Evolutionary conservation across 1,140 invertebrate genomes (phyloP), one percentile per base, ranked within the genome.

Genomic region (Psilanteris sp.): DNA sequence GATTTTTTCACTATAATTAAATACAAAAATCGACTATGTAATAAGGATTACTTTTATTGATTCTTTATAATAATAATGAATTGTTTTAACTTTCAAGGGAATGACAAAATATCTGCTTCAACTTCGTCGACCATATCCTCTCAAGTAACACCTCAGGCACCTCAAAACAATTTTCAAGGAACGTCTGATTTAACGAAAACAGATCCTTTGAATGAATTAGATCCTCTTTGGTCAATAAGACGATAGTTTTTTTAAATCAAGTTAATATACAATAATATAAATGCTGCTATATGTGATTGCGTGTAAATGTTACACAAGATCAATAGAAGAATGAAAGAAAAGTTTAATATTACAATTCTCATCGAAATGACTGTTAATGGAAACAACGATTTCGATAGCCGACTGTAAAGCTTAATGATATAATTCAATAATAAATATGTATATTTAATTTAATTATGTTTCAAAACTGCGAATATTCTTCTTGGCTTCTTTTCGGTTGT

Each of bases 221-320:
- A 75, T 8, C 72, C 72, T 0, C 72, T 75, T 1, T 75, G 72
- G 72, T 57, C 72, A 1, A 75, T 75, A 29, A 62, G 72, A 10
- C 72, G 72, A 22, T 75, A 75, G 64, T 54, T 54, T 44, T 43
- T 22, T 7, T 2, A 11, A 7, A 1, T 55, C 15, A 37, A 52
- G 8, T 22, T 29, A 3, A 10, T 10, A 3, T 29, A 10, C 8
- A 29, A 29, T 4, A 7, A 7, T 5, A 8, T 4, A 15, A 16
- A 3, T 14, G 16, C 32, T 36, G 32, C 32, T 4, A 2, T 5
- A 1, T 22, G 11, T 16, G 11, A 36, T 6, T 16, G n/a, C 6
- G n/a, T 39, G 9, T 26, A 11, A 11, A 1, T 43, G 5, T 8
- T 29, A 9, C 4, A 13, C 26, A 0, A 27, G n/a, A 39, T 20